phyloP scores from a whole-genome alignment of 2,797 vertebrate species.

The Enteromius anoplus region DNA sequence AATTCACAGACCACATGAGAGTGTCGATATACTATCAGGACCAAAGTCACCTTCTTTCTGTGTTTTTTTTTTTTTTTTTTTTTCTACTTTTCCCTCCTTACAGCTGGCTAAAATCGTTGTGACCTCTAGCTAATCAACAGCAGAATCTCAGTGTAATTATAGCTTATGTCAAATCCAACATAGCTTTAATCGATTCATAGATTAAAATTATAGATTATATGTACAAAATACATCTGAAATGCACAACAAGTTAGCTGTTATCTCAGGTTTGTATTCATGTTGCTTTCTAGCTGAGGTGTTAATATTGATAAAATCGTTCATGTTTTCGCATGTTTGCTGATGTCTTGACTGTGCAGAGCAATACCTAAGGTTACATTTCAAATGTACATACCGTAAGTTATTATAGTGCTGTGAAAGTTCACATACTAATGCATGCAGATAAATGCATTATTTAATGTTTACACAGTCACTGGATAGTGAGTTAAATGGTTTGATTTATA shows the following conservation, averaged over 20 bases:
- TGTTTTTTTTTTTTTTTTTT: background rate
- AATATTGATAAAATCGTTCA: constrained; percentile 62
- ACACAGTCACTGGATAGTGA: background rate
- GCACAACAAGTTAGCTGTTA: constrained; percentile 59
- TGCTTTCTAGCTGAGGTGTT: constrained; percentile 38
- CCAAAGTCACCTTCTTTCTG: constrained; percentile 29
- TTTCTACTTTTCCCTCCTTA: background rate
- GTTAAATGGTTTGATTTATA: background rate
- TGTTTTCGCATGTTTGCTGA: constrained; percentile 47
- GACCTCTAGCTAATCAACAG: constrained; percentile 59
- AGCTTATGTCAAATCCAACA: constrained; percentile 52
- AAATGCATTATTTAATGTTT: too few species aligned
- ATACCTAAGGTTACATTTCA: constrained; percentile 51
- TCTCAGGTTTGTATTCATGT: constrained; percentile 52
- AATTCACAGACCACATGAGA: constrained; percentile 24
- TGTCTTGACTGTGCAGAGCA: constrained; percentile 42
- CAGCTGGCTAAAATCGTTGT: constrained; percentile 53
- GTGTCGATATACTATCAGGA: constrained; percentile 22
- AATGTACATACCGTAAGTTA: constrained; percentile 8
- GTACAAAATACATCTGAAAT: constrained; percentile 60
- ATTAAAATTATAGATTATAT: too few species aligned
- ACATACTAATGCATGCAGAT: background rate
- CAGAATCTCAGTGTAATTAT: constrained; percentile 61
- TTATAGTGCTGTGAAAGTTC: background rate
- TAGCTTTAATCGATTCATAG: constrained; percentile 53